phyloP scores from a whole-genome alignment of 2,797 vertebrate genomes.

The Dipus sagitta region DNA sequence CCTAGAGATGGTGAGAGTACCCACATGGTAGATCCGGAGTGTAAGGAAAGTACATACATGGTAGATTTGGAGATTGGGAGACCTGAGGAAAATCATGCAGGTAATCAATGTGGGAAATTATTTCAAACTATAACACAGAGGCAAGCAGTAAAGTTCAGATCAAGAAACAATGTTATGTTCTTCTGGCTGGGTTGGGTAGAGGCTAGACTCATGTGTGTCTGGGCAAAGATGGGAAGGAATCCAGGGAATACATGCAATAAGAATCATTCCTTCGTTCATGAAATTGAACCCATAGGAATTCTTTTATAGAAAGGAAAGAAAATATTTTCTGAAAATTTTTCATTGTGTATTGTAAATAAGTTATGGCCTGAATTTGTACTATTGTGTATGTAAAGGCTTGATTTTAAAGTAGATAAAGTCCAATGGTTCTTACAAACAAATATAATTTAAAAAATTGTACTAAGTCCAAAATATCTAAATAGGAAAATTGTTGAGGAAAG shows the following conservation, averaged over 20 bases:
- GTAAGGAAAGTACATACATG: no score
- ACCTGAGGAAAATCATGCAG: no score
- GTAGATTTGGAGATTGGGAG: no score
- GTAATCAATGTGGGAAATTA: no score
- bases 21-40: no score
- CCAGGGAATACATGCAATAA: not conserved
- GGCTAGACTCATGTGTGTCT: no score
- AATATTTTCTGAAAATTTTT: not conserved
- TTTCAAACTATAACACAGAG: no score
- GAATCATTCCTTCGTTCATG: rapidly evolving
- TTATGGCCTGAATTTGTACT: not conserved
- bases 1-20: no score
- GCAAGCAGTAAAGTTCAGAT: no score
- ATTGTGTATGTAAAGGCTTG: not conserved
- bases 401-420: not conserved
- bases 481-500: not conserved
- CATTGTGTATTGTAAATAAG: not conserved
- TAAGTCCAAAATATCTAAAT: not conserved
- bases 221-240: no score
- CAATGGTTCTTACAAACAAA: not conserved
- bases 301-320: not conserved
- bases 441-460: not conserved
- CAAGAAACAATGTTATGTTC: no score
- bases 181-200: no score
- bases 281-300: not conserved